These are phyloP conservation scores for Lutjanus erythropterus DNA, from an alignment of 2,113 vertebrate species.

Conservation along the genomic window DNA sequence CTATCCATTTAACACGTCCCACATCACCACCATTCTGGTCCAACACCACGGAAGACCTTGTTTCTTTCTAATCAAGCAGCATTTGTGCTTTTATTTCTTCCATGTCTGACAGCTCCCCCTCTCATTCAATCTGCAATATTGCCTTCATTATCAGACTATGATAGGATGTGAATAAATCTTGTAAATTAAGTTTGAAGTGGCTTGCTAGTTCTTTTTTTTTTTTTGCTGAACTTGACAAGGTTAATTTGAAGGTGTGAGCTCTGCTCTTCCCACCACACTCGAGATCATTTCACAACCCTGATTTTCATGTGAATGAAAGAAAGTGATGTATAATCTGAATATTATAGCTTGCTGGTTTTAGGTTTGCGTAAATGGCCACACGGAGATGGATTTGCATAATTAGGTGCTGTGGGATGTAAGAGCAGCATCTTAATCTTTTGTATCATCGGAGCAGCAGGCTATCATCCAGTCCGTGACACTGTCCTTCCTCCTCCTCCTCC, in stretches of 20 bases:
- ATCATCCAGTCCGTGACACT: conserved; percentile 58
- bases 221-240: conserved; percentile 68
- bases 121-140: conserved; percentile 45
- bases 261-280: conserved; percentile 64
- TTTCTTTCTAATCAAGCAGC: conserved; percentile 7
- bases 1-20: neutral
- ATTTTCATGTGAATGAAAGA: conserved; percentile 61
- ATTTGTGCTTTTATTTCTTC: conserved; percentile 11
- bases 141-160: conserved; percentile 43
- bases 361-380: conserved; percentile 48
- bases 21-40: neutral
- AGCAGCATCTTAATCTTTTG: conserved; percentile 66
- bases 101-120: conserved; percentile 24
- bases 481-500: conserved; percentile 47
- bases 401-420: conserved; percentile 49
- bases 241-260: conserved; percentile 74
- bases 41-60: neutral
- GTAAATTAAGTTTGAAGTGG: conserved; percentile 73
- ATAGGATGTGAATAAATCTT: conserved; percentile 60
- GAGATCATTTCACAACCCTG: conserved; percentile 69
- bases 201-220: conserved; percentile 21
- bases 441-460: conserved; percentile 61
- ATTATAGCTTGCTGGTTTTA: conserved; percentile 19
- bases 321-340: conserved; percentile 60
- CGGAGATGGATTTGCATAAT: conserved; percentile 67